Base-by-base conservation (phyloP, 2,888 invertebrate genomes). In the Andricus quercusramuli region DNA sequence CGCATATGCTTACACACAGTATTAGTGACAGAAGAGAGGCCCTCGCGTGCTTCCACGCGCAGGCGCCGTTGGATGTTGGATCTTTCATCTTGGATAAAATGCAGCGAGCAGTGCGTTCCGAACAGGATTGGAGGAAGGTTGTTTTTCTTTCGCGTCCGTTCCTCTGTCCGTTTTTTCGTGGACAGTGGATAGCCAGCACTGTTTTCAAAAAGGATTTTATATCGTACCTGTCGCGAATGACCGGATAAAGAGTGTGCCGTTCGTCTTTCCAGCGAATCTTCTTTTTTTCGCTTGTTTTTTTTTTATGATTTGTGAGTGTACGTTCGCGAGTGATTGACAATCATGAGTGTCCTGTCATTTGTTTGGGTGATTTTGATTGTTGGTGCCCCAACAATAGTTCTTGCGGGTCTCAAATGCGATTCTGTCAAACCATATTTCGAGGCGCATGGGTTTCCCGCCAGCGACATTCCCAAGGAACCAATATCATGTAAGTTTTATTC, bases 391-490 rank as follows among this genome's bases (percentile, higher is more conserved):
- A 86, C 83, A 51, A 84, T 79, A 77, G 87, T 86, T 51, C 85
- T 85, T 81, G 90, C 90, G 70, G 89, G 89, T 80, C 89, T 92
- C 79, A 94, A 93, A 85, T 94, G 94, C 86, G 93, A 92, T 81
- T 93, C 93, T 79, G 94, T 94, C 82, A 91, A 91, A 84, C 92
- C 93, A 79, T 92, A 94, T 80, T 94, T 94, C 84, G 93, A 93
- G 88, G 88, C 92, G 22, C 93, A 94, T 80, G 94, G 94, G 80
- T 94, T 94, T 85, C 93, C 93, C 82, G 88, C 90, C 79, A 92
- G 90, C 56, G 94, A 94, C 74, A 93, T 94, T 88, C 94, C 94
- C 17, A 93, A 93, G 87, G 94, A 94, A 81, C 93, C 94, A 32
- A 93, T 93, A 79, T 93, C 93, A 90, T 94, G 94, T 94, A 88